Evolutionary conservation across 2,797 vertebrate genomes (phyloP), one percentile per base, ranked within the genome.

Genomic region (Pyrocephalus nanus): DNA sequence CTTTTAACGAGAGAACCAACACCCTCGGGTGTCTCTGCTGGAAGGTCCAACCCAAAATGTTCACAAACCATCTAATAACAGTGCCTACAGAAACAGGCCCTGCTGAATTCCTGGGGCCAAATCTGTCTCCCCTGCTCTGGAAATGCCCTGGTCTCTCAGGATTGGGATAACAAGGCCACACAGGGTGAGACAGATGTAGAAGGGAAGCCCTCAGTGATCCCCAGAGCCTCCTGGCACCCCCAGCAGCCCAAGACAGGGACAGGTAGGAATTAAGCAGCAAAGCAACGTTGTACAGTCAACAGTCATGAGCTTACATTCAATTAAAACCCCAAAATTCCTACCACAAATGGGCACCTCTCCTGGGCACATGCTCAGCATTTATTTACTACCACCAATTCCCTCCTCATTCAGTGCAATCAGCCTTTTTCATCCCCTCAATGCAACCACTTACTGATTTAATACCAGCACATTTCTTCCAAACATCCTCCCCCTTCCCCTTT

Each of bases 91-190:
- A 25, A 38, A 47, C 9, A 10, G 55, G 22, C 43, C 9, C 2
- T 8, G 8, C 30, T 48, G 51, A 34, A 26, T 3, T 29, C 42
- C 27, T 0, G 3, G 32, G 65, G 69, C 36, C 64, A 72, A 19
- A 69, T 1, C 38, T 3, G 8, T 1, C n/a, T 17, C 48, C 45
- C 29, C 19, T 2, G 2, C 1, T 8, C 82, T 16, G 45, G 23
- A 21, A 29, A 34, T 4, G 7, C 64, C 51, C 57, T 4, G 5
- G 8, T 21, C n/a, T 5, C 40, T 25, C 14, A 3, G 62, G 27
- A 50, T 11, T 58, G 11, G 32, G 40, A 2, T 2, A 40, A 15
- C 30, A 50, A 40, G 70, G 27, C 19, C 19, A 3, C 4, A 0
- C 15, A 5, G 36, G 34, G 9, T 12, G 53, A 22, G 11, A 13